phyloP scores from a whole-genome alignment of 2,113 vertebrate genomes.

The Seriola rivoliana region DNA sequence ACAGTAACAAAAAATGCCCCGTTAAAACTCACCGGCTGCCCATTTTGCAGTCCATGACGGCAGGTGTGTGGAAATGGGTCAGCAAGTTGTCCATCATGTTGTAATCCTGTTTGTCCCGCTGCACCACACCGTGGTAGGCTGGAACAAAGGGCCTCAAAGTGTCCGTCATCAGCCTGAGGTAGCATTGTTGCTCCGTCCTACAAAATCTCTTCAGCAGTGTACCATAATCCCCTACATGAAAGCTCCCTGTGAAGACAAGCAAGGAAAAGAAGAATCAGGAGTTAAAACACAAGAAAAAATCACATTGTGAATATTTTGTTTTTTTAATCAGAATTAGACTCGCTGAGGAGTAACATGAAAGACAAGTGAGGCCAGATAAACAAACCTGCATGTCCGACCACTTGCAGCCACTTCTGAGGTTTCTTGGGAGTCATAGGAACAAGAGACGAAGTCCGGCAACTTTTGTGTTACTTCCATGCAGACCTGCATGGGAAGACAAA shows the following conservation, averaged over 20 bases:
- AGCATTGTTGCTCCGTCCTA: slow-evolving; percentile 86
- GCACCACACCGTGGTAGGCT: slow-evolving; percentile 85
- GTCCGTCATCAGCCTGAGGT: slow-evolving; percentile 87
- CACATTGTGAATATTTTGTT: background rate
- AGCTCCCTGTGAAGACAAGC: slow-evolving; percentile 82
- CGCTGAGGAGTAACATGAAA: background rate
- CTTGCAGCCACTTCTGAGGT: slow-evolving; percentile 88
- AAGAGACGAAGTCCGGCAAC: slow-evolving; percentile 83
- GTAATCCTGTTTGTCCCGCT: slow-evolving; percentile 85
- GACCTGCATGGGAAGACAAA: slow-evolving; percentile 71
- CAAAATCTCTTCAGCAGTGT: slow-evolving; percentile 89
- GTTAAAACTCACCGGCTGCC: slow-evolving; percentile 85
- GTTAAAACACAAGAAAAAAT: background rate
- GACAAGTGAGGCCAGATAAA: background rate
- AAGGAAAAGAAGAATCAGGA: background rate
- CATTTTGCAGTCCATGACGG: slow-evolving; percentile 95
- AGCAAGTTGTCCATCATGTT: slow-evolving; percentile 92
- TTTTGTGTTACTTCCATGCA: slow-evolving; percentile 86
- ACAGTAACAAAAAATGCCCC: background rate
- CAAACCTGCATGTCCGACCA: slow-evolving; percentile 90
- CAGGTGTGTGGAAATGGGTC: slow-evolving; percentile 86
- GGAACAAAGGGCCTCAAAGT: slow-evolving; percentile 86
- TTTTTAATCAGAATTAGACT: background rate
- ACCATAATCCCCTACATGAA: slow-evolving; percentile 87
- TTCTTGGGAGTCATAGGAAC: slow-evolving; percentile 86